Conservation (phyloP, 92 coral and sea anemone genomes). For the Paragorgia papillata region DNA sequence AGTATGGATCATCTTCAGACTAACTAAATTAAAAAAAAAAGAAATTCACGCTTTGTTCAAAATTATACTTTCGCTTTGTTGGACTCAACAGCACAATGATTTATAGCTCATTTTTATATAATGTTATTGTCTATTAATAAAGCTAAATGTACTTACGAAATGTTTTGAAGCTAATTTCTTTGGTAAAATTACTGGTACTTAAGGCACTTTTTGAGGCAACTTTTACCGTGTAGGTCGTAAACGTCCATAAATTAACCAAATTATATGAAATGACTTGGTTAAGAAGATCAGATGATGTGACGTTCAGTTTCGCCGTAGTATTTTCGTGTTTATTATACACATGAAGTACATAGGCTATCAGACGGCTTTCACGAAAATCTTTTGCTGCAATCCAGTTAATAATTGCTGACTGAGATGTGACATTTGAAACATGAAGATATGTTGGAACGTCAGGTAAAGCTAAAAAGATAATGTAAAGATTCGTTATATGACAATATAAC, state of each 20-base stretch:
- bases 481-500: background rate
- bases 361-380: constrained; percentile 30
- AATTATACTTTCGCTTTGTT: too few species aligned
- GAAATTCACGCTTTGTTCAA: too few species aligned
- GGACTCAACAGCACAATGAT: too few species aligned
- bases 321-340: background rate
- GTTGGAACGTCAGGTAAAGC: constrained; percentile 21
- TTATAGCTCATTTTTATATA: too few species aligned
- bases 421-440: background rate
- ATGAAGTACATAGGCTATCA: background rate
- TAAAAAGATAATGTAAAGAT: background rate
- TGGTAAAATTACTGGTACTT: background rate
- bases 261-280: too few species aligned
- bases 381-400: constrained; percentile 21
- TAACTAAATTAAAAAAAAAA: too few species aligned
- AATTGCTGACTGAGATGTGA: constrained; percentile 11
- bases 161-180: background rate
- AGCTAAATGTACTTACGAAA: constrained; percentile 22
- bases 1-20: too few species aligned
- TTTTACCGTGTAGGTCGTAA: background rate
- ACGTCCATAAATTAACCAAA: too few species aligned
- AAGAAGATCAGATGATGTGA: too few species aligned
- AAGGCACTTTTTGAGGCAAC: background rate
- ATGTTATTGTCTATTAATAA: too few species aligned
- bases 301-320: background rate